Base-by-base conservation (phyloP, 1,140 invertebrate species). In the Aphelinus atriplicis region DNA sequence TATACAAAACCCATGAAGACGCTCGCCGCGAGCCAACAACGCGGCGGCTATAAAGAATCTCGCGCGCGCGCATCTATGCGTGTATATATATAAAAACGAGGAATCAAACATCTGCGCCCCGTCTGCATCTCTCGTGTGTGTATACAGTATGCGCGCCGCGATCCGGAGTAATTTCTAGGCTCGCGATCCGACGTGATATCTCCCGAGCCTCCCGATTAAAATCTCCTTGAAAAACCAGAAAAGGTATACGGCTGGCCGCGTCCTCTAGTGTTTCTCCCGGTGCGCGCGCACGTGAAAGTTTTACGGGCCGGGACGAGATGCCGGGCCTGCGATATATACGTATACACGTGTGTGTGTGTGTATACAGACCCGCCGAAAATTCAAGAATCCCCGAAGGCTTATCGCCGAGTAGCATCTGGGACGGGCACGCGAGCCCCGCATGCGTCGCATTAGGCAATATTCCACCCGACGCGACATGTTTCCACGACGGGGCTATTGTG, bases 181-280 rank as follows among this genome's bases (percentile, higher is more conserved):
- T 58, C n/a, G 5, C 26, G 26, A 3, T 5, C 5, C 9, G 61
- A 42, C 53, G 51, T 56, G 56, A 64, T 71, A 63, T 71, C 56
- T 9, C 60, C 42, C 5, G 45, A 64, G 9, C 46, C 26, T 55
- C 10, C 48, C 62, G 71, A 72, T 72, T 64, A 72, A 65, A 72
- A 72, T 73, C 71, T 73, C n/a, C 57, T 50, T 3, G 48, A 60
- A 50, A 26, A 55, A 53, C 69, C 50, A 43, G 60, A 63, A 62
- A 56, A 46, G 57, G 43, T 55, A 64, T 55, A 43, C 26, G 45
- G 69, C 48, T 1, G 45, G n/a, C 63, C 26, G 42, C 2, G 2
- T 3, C n/a, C 10, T 72, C 71, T 72, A 72, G 55, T 48, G 71
- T 65, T 72, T 65, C 71, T 47, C 4, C 26, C 43, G 71, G 71